phyloP scores from a whole-genome alignment of 2,797 vertebrate genomes.

The Neosilurus hyrtlii region DNA sequence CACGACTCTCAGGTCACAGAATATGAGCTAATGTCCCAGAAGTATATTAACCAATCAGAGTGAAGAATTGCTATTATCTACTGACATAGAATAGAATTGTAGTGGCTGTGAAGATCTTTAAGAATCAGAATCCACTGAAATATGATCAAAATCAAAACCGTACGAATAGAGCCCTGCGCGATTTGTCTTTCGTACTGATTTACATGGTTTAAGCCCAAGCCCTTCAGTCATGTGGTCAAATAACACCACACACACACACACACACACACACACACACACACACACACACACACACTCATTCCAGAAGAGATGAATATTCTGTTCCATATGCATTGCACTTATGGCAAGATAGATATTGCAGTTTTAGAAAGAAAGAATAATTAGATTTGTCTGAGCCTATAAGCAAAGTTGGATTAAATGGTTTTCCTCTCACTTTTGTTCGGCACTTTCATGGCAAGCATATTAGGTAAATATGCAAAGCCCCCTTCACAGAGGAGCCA shows the following conservation, averaged over 20 bases:
- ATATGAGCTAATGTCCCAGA: no score
- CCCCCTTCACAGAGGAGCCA: conserved; percentile 35
- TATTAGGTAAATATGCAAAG: conserved; percentile 58
- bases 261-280: background rate
- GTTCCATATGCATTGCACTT: conserved; percentile 14
- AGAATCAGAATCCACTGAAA: background rate
- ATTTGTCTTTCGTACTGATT: background rate
- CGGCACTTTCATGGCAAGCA: conserved; percentile 38
- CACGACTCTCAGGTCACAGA: no score
- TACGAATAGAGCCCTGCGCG: background rate
- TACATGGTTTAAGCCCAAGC: conserved; percentile 6
- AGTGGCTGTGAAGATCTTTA: background rate
- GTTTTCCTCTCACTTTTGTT: conserved; percentile 35
- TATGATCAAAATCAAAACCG: conserved; percentile 21
- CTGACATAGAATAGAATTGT: no score
- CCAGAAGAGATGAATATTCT: background rate
- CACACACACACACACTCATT: background rate
- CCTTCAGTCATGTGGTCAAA: conserved; percentile 32
- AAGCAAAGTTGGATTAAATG: conserved; percentile 42
- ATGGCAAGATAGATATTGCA: conserved; percentile 37
- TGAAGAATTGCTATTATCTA: no score
- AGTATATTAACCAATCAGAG: no score
- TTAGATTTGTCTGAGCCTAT: conserved; percentile 33
- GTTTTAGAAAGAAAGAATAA: conserved; percentile 30
- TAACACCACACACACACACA: background rate